Base-by-base conservation (phyloP, 2,113 vertebrate species). In the Rhagologus leucostigma region DNA sequence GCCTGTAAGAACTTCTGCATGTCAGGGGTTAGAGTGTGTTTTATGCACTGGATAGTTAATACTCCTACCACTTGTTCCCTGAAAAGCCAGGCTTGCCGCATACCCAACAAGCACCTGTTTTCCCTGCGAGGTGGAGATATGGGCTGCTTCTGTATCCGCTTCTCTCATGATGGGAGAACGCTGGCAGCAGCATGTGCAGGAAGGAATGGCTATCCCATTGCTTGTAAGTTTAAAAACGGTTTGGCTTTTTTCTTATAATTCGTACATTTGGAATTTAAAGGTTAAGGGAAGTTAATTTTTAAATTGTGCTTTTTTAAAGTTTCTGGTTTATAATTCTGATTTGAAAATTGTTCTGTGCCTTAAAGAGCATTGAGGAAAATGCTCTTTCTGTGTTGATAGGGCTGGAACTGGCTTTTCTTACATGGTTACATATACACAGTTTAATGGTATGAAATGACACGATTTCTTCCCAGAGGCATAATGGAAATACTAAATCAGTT, bases 141-240 rank as follows among this genome's bases (percentile, higher is more conserved):
- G 97, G 99, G 99, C 64, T 99, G 99, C 95, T 98, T 99, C 94
- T 98, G 98, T 13, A 87, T 99, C 62, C 96, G 98, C 63, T 99
- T 99, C 97, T 99, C 99, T 88, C 98, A 98, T 12, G 97, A 98
- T 27, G 99, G 99, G 67, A 98, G 96, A n/a, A 98, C 95, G 0
- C 97, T 99, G 95, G 99, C 99, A 89, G 98, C 99, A 74, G 99
- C 99, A 12, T 99, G 99, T 97, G 99, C 98, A 39, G 98, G 99
- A 97, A 98, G 97, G 93, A 99, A 99, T 92, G 98, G 98, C 33
- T 99, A 99, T 95, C 99, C 99, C 8, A 92, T 99, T 75, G 95
- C 98, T 62, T 98, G 99, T 99, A 96, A 98, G 99, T 96, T 90
- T 68, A 32, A 52, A 69, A 47, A 26, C 7, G 1, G 50, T 80